These are phyloP conservation scores for Tor tambroides DNA, from an alignment of 2,113 vertebrate species.

Conservation along the genomic window DNA sequence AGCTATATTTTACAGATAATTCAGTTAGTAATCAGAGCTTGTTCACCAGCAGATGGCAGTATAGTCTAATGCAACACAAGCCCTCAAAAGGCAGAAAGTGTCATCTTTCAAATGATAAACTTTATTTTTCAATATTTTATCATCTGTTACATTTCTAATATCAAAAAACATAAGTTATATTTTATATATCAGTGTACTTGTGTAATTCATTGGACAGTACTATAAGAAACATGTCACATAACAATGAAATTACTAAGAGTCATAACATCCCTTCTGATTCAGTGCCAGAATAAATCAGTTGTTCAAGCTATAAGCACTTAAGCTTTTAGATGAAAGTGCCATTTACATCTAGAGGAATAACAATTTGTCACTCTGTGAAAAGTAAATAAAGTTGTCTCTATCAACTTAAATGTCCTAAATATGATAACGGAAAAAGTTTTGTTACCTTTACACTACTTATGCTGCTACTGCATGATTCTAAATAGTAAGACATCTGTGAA, in stretches of 20 bases:
- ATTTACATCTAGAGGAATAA: background rate
- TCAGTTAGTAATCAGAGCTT: background rate
- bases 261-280: too few species aligned
- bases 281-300: background rate
- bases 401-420: background rate
- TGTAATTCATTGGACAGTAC: background rate
- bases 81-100: background rate
- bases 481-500: background rate
- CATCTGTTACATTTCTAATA: background rate
- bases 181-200: background rate
- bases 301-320: background rate
- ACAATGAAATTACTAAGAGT: too few species aligned
- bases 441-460: background rate
- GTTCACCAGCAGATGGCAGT: slow-evolving; percentile 54
- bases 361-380: background rate
- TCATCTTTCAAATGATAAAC: background rate
- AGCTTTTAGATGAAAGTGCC: background rate
- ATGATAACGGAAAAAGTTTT: background rate
- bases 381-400: background rate
- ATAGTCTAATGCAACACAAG: slow-evolving; percentile 19
- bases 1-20: background rate
- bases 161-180: background rate
- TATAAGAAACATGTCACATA: too few species aligned
- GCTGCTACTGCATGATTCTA: background rate
- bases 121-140: background rate